Percentiles rank a stretch among this genome's conserved stretches.
Evolutionary conservation across 2,113 vertebrate species (phyloP).

Genomic region (Chiloscyllium plagiosum): DNA sequence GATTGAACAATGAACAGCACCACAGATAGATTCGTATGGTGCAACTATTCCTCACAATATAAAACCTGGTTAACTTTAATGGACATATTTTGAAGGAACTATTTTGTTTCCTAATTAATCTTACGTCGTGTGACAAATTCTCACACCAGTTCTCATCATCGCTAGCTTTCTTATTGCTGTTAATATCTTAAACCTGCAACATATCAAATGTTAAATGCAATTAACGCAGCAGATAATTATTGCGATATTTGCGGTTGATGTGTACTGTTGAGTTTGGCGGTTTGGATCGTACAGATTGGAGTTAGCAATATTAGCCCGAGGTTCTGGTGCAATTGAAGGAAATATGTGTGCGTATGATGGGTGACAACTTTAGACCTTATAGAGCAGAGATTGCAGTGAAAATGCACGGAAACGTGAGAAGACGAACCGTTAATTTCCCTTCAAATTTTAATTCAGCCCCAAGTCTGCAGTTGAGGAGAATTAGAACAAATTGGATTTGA

Average conservation of each 20-base stretch:
- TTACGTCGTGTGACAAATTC: constrained; percentile 17
- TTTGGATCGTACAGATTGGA: background rate
- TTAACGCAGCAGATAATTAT: background rate
- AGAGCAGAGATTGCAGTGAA: background rate
- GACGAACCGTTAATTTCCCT: too few species aligned
- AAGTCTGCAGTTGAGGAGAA: background rate
- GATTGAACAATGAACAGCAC: background rate
- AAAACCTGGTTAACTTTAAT: background rate
- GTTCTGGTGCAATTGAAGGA: background rate
- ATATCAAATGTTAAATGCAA: background rate
- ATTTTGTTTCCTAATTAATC: constrained; percentile 32
- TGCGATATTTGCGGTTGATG: background rate
- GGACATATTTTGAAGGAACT: background rate
- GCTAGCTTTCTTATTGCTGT: background rate
- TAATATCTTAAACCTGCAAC: background rate
- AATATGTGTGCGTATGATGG: background rate
- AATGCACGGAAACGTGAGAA: background rate
- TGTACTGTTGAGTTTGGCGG: background rate
- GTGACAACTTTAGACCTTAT: background rate
- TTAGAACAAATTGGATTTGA: background rate
- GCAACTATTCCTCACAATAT: background rate
- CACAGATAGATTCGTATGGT: background rate
- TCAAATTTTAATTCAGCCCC: background rate
- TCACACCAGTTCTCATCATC: constrained; percentile 21
- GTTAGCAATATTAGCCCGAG: background rate